Percentiles rank a stretch among this genome's conserved stretches.
phyloP scores from a whole-genome alignment of 2,797 vertebrate genomes.

The Pseudomugil gertrudae region DNA sequence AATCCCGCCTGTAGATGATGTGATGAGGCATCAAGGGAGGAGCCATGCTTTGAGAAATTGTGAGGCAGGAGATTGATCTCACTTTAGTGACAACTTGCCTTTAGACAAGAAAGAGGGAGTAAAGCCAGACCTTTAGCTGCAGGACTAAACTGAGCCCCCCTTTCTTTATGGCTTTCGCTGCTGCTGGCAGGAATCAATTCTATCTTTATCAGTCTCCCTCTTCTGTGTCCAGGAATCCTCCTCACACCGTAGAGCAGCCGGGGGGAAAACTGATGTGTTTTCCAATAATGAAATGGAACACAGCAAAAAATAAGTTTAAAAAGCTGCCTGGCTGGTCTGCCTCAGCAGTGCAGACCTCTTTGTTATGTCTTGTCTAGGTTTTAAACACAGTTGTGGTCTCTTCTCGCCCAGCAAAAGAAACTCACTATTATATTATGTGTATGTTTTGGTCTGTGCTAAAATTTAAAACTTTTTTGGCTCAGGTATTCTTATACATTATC shows the following conservation, averaged over 20 bases:
- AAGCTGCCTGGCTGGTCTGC: slow-evolving; percentile 72
- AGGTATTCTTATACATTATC: background rate
- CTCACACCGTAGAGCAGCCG: slow-evolving; percentile 70
- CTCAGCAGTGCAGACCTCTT: slow-evolving; percentile 61
- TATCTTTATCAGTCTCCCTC: slow-evolving; percentile 84
- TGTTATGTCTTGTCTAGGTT: slow-evolving; percentile 73
- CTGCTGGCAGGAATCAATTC: slow-evolving; percentile 86
- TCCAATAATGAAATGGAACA: slow-evolving; percentile 87
- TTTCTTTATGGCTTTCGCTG: slow-evolving; percentile 65
- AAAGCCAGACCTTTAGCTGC: slow-evolving; percentile 77
- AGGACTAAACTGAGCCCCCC: slow-evolving; percentile 81
- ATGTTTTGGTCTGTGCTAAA: background rate
- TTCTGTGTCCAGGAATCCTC: slow-evolving; percentile 83
- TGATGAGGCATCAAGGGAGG: slow-evolving; percentile 77
- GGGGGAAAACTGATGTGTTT: slow-evolving; percentile 81
- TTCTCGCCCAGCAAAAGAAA: slow-evolving; percentile 41
- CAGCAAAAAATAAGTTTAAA: slow-evolving; percentile 83
- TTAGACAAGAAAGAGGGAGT: slow-evolving; percentile 65
- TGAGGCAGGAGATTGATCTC: slow-evolving; percentile 82
- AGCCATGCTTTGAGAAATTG: slow-evolving; percentile 75
- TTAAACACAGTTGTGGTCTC: slow-evolving; percentile 64
- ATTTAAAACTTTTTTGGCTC: background rate
- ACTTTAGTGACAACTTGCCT: slow-evolving; percentile 80
- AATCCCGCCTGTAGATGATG: slow-evolving; percentile 82
- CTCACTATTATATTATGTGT: slow-evolving; percentile 17